These are phyloP conservation scores for Melanostigma gelatinosum DNA, from an alignment of 2,113 vertebrate genomes.

Conservation along the genomic window DNA sequence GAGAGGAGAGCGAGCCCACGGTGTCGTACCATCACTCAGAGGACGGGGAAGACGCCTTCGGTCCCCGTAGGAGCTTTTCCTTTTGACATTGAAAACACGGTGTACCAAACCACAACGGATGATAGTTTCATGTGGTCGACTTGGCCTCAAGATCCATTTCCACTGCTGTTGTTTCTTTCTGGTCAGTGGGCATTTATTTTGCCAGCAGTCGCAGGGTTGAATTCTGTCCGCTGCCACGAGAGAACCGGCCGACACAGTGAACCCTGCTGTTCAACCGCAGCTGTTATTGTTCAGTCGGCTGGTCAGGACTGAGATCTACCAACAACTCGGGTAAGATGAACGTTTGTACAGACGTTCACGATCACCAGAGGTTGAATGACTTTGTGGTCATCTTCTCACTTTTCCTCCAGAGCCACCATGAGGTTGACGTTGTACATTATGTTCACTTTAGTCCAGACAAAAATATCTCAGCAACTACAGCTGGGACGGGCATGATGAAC, in stretches of 20 bases:
- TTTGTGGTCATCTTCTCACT: background rate
- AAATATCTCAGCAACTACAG: background rate
- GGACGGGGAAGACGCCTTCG: slow-evolving; percentile 22
- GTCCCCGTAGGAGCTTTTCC: slow-evolving; percentile 34
- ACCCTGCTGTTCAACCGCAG: slow-evolving; percentile 4
- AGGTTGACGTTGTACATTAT: background rate
- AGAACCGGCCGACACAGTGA: slow-evolving; percentile 12
- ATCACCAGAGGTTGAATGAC: background rate
- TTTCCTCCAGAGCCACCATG: background rate
- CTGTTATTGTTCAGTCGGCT: background rate
- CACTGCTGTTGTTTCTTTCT: background rate
- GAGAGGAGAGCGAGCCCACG: slow-evolving; percentile 37
- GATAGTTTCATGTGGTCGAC: slow-evolving; percentile 19
- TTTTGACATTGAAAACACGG: slow-evolving; percentile 62
- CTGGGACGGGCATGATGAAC: background rate
- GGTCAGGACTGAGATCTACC: background rate
- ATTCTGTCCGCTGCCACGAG: background rate
- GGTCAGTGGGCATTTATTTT: slow-evolving; percentile 18
- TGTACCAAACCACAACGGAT: slow-evolving; percentile 37
- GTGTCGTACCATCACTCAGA: slow-evolving; percentile 47
- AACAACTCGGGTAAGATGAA: background rate
- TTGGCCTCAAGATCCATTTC: slow-evolving; percentile 43
- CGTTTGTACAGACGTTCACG: background rate
- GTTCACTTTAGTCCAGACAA: background rate
- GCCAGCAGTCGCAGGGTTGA: background rate